These are phyloP conservation scores for Phortica magna DNA, from an alignment of 2,888 invertebrate genomes.

Conservation along the genomic window DNA sequence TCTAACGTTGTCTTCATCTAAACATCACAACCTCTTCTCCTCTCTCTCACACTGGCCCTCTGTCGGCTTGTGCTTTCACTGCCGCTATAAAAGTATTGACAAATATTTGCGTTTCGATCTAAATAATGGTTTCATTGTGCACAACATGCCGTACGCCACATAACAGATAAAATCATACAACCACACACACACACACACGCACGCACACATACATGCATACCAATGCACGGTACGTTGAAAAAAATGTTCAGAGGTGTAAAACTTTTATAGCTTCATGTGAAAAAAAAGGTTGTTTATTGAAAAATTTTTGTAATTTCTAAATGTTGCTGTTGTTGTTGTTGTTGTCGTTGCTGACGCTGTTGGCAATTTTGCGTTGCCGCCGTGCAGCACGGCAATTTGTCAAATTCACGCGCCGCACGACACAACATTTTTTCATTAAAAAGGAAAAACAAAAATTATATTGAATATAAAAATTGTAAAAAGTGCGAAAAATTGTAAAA, in stretches of 20 bases:
- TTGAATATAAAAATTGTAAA: not conserved
- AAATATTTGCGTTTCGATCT: slow-evolving; percentile 24
- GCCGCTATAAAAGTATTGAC: slow-evolving; percentile 21
- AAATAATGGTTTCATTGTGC: slow-evolving; percentile 17
- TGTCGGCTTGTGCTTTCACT: not conserved
- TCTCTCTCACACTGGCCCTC: not conserved
- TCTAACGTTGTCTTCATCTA: no score
- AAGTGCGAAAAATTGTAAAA: not conserved
- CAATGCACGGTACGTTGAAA: not conserved
- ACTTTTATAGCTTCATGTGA: not conserved
- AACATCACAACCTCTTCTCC: no score
- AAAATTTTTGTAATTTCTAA: slow-evolving; percentile 14
- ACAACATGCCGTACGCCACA: no score
- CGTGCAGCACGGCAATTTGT: not conserved
- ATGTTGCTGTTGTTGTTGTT: not conserved
- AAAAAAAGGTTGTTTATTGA: slow-evolving; percentile 2
- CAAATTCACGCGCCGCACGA: not conserved
- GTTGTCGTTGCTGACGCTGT: not conserved
- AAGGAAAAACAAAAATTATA: not conserved
- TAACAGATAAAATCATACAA: slow-evolving; percentile 1
- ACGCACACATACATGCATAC: not conserved
- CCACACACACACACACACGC: not conserved
- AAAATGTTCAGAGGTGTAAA: not conserved
- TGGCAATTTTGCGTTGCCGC: slow-evolving; percentile 4
- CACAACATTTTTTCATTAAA: not conserved